Percentiles rank a stretch among this genome's conserved stretches.
phyloP scores from a whole-genome alignment of 2,888 invertebrate genomes.

The Callyntrura guangdongensis region DNA sequence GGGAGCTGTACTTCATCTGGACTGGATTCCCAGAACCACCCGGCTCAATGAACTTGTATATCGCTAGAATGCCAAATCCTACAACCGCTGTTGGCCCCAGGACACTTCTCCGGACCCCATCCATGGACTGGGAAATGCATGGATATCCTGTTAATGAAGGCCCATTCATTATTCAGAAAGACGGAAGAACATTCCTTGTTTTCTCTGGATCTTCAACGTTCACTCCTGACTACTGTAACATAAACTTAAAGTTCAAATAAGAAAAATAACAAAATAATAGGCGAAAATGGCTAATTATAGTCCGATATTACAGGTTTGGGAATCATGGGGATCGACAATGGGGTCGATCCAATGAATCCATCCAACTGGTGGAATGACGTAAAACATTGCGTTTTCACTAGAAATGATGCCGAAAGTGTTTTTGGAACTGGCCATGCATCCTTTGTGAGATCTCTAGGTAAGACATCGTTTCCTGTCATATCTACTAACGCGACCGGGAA shows the following conservation, averaged over 20 bases:
- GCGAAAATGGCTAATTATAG: neutral
- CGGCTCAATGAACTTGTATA: slow-evolving; percentile 82
- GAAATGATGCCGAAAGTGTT: slow-evolving; percentile 82
- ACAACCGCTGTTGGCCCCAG: slow-evolving; percentile 68
- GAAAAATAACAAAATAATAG: neutral
- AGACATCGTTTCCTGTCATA: neutral
- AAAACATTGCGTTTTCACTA: slow-evolving; percentile 78
- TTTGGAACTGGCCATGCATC: slow-evolving; percentile 83
- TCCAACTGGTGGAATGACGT: slow-evolving; percentile 83
- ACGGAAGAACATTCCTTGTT: slow-evolving; percentile 78
- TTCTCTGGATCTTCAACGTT: slow-evolving; percentile 82
- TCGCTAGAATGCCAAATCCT: slow-evolving; percentile 81
- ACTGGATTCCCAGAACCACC: slow-evolving; percentile 78
- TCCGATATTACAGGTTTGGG: slow-evolving; percentile 63
- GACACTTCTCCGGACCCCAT: slow-evolving; percentile 78
- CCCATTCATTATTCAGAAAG: slow-evolving; percentile 81
- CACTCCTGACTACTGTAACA: slow-evolving; percentile 81
- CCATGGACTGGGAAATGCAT: slow-evolving; percentile 82
- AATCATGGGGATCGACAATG: slow-evolving; percentile 81
- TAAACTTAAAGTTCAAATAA: neutral
- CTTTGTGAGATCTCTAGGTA: slow-evolving; percentile 82
- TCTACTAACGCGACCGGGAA: too few species aligned
- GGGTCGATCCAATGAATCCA: slow-evolving; percentile 79
- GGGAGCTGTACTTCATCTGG: slow-evolving; percentile 83
- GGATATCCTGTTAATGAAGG: slow-evolving; percentile 81